These are phyloP conservation scores for Sturnus vulgaris DNA, from an alignment of 2,113 vertebrate genomes.

Conservation along the genomic window DNA sequence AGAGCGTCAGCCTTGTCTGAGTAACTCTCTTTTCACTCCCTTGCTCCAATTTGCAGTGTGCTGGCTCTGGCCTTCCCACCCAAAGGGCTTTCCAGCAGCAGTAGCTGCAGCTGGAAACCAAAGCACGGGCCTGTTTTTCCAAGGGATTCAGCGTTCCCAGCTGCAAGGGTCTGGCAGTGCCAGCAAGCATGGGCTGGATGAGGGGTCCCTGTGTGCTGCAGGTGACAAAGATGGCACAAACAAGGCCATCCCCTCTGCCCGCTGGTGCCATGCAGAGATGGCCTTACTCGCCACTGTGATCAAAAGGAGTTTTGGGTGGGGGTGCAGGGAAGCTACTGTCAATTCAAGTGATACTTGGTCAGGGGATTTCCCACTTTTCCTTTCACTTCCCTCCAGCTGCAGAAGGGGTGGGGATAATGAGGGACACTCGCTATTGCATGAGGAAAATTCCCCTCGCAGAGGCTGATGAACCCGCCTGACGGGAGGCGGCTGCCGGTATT, in stretches of 20 bases:
- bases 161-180: background rate
- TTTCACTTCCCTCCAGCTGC: background rate
- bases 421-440: accelerated
- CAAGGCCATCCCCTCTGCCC: background rate
- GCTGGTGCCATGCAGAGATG: background rate
- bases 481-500: background rate
- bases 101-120: background rate
- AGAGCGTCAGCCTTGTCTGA: background rate
- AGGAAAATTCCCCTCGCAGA: background rate
- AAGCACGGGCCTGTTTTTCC: background rate
- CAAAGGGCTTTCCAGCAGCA: background rate
- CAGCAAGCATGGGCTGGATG: background rate
- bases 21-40: background rate
- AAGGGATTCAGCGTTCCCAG: background rate
- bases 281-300: accelerated
- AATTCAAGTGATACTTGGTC: background rate
- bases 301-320: background rate
- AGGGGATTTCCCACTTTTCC: background rate
- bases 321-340: background rate
- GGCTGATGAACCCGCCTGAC: background rate
- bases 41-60: accelerated
- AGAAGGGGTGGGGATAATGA: background rate
- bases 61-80: background rate
- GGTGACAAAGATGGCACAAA: background rate
- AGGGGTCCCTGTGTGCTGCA: background rate